phyloP scores from a whole-genome alignment of 2,888 invertebrate genomes.

The Chirona hameri region DNA sequence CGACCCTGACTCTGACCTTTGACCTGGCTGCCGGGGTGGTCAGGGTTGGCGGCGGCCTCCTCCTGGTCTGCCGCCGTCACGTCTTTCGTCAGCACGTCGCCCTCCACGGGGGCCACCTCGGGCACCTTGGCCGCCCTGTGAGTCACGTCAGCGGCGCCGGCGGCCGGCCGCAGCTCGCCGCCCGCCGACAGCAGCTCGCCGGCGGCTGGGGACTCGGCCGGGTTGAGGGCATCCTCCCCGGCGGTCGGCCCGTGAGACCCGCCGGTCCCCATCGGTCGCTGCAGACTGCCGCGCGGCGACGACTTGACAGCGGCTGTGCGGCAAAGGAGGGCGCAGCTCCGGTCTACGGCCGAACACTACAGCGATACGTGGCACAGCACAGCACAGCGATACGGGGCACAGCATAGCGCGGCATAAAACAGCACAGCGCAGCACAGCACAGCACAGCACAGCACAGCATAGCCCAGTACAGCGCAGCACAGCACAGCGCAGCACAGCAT shows the following conservation, averaged over 20 bases:
- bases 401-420: too few relatives aligned
- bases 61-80: neutral
- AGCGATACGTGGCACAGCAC: too few relatives aligned
- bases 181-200: neutral
- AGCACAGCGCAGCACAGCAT: too few relatives aligned
- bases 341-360: too few relatives aligned
- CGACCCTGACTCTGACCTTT: neutral
- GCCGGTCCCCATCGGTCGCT: neutral
- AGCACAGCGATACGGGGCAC: too few relatives aligned
- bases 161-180: neutral
- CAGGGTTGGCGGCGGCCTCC: neutral
- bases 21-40: neutral
- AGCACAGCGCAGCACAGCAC: too few relatives aligned
- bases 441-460: too few relatives aligned
- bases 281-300: neutral
- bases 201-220: neutral
- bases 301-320: neutral
- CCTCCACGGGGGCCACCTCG: neutral
- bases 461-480: too few relatives aligned
- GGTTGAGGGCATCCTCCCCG: neutral
- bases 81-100: neutral
- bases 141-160: neutral
- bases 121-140: neutral
- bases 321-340: neutral
- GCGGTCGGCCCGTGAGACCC: neutral